Evolutionary conservation across 92 coral and sea anemone genomes (phyloP).

Genomic region (Scolanthus callimorphus): DNA sequence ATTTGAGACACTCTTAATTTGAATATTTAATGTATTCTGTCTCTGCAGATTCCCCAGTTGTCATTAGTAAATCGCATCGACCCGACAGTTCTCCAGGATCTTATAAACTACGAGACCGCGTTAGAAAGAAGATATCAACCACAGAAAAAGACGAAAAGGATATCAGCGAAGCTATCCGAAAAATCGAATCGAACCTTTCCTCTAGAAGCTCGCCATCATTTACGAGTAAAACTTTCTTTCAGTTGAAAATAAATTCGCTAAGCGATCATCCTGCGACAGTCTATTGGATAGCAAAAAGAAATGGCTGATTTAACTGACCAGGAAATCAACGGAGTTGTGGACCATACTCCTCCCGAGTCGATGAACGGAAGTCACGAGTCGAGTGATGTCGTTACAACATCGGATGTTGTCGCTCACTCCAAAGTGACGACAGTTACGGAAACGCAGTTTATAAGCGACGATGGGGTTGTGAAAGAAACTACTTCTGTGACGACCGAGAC

Average conservation of each 20-base stretch:
- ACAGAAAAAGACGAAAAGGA: slow-evolving; percentile 72
- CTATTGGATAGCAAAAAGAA: too few species aligned
- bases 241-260: too few species aligned
- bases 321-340: slow-evolving; percentile 4
- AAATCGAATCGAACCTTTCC: slow-evolving; percentile 58
- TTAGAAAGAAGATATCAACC: slow-evolving; percentile 31
- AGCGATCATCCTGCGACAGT: too few species aligned
- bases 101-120: slow-evolving; percentile 33
- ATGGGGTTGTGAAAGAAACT: too few species aligned
- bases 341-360: background rate
- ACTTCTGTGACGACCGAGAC: too few species aligned
- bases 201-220: slow-evolving; percentile 47
- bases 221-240: slow-evolving; percentile 57
- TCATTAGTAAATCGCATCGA: slow-evolving; percentile 35
- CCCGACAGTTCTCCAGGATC: slow-evolving; percentile 37
- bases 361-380: slow-evolving; percentile 17
- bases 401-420: background rate
- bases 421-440: background rate
- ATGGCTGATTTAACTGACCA: slow-evolving; percentile 8
- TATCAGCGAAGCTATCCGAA: slow-evolving; percentile 75
- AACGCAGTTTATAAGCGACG: too few species aligned
- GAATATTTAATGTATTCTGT: background rate
- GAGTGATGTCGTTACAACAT: background rate
- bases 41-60: slow-evolving; percentile 42
- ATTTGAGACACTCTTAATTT: too few species aligned